Base-by-base conservation (phyloP, 2,113 vertebrate species). In the Ahaetulla prasina region DNA sequence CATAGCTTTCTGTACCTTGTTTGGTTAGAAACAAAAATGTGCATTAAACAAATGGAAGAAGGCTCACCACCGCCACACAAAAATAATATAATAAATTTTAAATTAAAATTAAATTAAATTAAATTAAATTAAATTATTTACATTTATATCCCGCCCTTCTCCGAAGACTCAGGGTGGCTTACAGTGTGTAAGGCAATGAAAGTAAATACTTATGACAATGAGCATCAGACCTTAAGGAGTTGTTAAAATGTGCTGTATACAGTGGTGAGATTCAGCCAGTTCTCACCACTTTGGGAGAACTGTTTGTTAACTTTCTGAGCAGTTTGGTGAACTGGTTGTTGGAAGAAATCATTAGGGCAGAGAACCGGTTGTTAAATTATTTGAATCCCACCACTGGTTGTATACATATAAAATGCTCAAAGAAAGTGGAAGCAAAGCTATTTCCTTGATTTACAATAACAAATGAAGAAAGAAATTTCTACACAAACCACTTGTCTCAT, bases 81-180 rank as follows among this genome's bases (percentile, higher is more conserved):
- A 93, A 45, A 86, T 63, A 88, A 14, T 43, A 22, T 89, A 89
- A n/a, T n/a, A n/a, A n/a, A n/a, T n/a, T n/a, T n/a, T n/a, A n/a
- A n/a, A n/a, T n/a, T n/a, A n/a, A n/a, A n/a, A n/a, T n/a, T n/a
- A n/a, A n/a, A n/a, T n/a, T n/a, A n/a, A n/a, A n/a, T n/a, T n/a
- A n/a, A n/a, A n/a, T n/a, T n/a, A n/a, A n/a, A n/a, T n/a, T n/a
- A n/a, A n/a, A n/a, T n/a, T n/a, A n/a, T n/a, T n/a, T n/a, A n/a
- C n/a, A n/a, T n/a, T n/a, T n/a, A n/a, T n/a, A n/a, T n/a, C n/a
- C n/a, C n/a, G n/a, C n/a, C n/a, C n/a, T n/a, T n/a, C n/a, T n/a
- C n/a, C n/a, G n/a, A n/a, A n/a, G n/a, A n/a, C n/a, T n/a, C n/a
- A n/a, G n/a, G n/a, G n/a, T n/a, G n/a, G n/a, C n/a, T n/a, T n/a